Evolutionary conservation across 2,888 invertebrate genomes (phyloP).

Genomic region (Apocheima hispidaria): DNA sequence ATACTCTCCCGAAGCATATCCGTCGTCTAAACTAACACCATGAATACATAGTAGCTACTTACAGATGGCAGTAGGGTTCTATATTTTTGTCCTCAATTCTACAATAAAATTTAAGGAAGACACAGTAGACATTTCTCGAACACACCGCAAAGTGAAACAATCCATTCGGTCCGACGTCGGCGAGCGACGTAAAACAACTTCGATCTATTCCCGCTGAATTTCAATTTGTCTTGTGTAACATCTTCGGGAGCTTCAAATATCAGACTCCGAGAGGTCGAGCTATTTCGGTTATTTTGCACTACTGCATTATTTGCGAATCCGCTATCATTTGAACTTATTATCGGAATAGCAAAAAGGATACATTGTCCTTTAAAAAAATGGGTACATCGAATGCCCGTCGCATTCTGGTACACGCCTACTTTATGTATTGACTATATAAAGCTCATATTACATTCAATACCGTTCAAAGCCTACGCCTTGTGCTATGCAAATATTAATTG

Average conservation of each 20-base stretch:
- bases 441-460: constrained; percentile 7
- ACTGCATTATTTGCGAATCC: not conserved
- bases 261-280: not conserved
- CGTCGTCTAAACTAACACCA: too few species aligned
- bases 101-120: constrained; percentile 11
- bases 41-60: too few species aligned
- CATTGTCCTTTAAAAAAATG: too few species aligned
- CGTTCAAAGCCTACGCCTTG: constrained; percentile 26
- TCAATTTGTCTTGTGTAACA: constrained; percentile 41
- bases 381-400: too few species aligned
- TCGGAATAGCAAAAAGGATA: not conserved
- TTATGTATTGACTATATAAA: too few species aligned
- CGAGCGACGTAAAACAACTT: constrained; percentile 34
- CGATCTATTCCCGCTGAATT: constrained; percentile 43
- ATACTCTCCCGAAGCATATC: too few species aligned
- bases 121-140: constrained; percentile 18
- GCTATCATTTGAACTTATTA: not conserved
- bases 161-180: constrained; percentile 23
- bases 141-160: constrained; percentile 33
- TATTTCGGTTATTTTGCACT: constrained; percentile 11
- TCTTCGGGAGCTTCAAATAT: constrained; percentile 21
- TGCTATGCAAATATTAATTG: constrained; percentile 39
- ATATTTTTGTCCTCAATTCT: constrained; percentile 3
- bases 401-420: too few species aligned
- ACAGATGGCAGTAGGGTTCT: too few species aligned